phyloP scores from a whole-genome alignment of 2,113 vertebrate species.

The Recurvirostra avosetta region DNA sequence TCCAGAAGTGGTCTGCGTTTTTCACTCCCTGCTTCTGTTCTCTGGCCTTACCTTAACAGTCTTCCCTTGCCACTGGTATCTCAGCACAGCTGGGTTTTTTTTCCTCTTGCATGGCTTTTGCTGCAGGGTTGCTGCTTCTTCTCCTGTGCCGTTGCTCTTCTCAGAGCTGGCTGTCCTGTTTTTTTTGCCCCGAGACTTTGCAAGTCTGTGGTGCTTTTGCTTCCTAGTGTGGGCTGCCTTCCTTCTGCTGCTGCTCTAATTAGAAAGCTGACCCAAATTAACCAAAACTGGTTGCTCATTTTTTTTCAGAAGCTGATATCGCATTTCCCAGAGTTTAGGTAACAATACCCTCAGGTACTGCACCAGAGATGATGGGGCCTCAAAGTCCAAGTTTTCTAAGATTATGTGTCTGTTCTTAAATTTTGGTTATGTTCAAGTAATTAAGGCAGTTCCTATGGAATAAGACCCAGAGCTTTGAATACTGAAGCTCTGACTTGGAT shows the following conservation, averaged over 20 bases:
- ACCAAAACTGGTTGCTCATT: background rate
- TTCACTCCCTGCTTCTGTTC: background rate
- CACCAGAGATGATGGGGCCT: background rate
- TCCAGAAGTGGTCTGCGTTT: background rate
- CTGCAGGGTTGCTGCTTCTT: background rate
- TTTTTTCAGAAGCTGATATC: background rate
- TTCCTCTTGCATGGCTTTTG: constrained; percentile 30
- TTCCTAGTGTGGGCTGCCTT: constrained; percentile 3
- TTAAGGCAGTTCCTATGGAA: background rate
- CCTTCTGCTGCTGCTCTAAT: constrained; percentile 23
- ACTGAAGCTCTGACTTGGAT: background rate
- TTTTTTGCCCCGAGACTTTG: background rate
- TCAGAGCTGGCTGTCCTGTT: background rate
- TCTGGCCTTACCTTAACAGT: background rate
- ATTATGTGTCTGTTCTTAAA: background rate
- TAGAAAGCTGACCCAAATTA: constrained; percentile 41
- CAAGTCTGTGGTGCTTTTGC: background rate
- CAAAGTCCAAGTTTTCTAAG: background rate
- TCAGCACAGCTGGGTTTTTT: background rate
- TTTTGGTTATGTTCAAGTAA: background rate
- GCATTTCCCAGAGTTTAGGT: background rate
- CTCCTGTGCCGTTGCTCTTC: background rate
- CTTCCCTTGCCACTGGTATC: background rate
- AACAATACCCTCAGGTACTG: background rate
- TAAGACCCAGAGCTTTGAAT: background rate